phyloP scores from a whole-genome alignment of 23 tunicate species.

The Trididemnum nubilum region DNA sequence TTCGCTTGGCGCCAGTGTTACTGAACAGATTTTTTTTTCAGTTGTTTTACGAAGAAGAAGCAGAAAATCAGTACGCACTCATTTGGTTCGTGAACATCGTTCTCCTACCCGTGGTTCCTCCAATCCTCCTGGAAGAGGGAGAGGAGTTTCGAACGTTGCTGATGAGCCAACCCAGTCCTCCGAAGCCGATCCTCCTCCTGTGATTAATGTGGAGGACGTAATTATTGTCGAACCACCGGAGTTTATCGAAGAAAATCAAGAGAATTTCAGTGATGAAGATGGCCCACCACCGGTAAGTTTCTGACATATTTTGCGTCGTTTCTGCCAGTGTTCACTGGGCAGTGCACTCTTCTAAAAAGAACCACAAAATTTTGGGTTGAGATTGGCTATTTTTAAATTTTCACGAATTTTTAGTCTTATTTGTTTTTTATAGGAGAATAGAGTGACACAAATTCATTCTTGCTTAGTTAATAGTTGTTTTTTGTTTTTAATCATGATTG shows the following conservation, averaged over 20 bases:
- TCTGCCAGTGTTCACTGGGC: too few relatives aligned
- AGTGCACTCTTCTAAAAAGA: too few relatives aligned
- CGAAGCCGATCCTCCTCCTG: background rate
- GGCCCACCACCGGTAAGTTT: constrained; percentile 23
- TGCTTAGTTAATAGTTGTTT: too few relatives aligned
- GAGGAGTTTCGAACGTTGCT: background rate
- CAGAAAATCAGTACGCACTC: constrained; percentile 40
- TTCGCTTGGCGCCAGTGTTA: too few relatives aligned
- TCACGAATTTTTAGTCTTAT: too few relatives aligned
- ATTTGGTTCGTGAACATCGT: constrained; percentile 34
- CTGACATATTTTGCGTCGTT: too few relatives aligned
- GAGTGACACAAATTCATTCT: too few relatives aligned
- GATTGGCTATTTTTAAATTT: too few relatives aligned
- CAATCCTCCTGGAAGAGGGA: background rate
- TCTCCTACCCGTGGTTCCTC: background rate
- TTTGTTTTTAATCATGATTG: too few relatives aligned
- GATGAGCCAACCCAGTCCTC: background rate
- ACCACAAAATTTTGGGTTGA: too few relatives aligned
- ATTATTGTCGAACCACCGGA: background rate
- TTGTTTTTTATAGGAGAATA: too few relatives aligned
- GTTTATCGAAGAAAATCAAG: background rate
- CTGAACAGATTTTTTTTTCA: background rate
- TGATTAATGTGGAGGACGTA: background rate
- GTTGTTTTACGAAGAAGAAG: constrained; percentile 22
- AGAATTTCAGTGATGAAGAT: background rate